phyloP scores from a whole-genome alignment of 2,797 vertebrate species.

The Poecilia gillii region DNA sequence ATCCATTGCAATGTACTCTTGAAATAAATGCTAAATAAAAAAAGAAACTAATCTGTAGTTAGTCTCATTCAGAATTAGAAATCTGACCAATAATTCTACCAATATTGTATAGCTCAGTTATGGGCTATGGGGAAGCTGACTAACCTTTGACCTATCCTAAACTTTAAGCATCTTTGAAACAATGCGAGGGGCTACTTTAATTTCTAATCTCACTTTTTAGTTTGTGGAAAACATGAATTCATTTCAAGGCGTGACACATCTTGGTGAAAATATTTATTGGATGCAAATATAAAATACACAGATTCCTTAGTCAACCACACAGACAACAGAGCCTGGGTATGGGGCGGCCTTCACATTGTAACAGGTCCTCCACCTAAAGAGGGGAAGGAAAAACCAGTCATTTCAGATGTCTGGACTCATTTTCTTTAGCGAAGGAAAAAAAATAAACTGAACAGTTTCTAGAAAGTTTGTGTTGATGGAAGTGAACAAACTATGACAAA shows the following conservation, averaged over 20 bases:
- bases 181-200: neutral
- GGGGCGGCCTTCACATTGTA: neutral
- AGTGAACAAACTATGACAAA: no score
- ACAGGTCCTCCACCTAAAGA: neutral
- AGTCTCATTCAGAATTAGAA: no score
- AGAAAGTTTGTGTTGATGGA: neutral
- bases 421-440: neutral
- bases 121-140: neutral
- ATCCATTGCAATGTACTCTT: no score
- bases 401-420: neutral
- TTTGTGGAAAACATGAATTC: neutral
- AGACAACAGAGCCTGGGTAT: neutral
- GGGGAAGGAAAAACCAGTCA: neutral
- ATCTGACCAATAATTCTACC: no score
- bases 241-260: no score
- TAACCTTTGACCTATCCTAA: neutral
- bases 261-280: neutral
- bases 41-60: no score
- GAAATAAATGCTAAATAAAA: no score
- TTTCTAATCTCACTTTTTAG: neutral
- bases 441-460: neutral
- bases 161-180: neutral
- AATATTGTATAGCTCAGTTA: no score
- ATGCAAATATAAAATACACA: neutral
- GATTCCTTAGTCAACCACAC: neutral